phyloP scores from a whole-genome alignment of 2,113 vertebrate genomes.

The Serilophus lunatus region DNA sequence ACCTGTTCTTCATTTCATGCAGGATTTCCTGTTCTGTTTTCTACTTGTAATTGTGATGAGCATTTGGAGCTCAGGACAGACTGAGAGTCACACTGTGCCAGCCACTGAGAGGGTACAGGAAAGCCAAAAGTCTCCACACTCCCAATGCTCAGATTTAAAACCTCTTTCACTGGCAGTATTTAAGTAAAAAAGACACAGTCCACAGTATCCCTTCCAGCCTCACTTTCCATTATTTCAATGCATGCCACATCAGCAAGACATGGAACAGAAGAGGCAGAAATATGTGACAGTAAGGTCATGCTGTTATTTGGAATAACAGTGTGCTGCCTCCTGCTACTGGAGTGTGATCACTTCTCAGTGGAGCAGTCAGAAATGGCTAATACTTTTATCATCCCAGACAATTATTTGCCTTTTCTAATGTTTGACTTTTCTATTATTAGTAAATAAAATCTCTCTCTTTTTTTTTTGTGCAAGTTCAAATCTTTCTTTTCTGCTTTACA shows the following conservation, averaged over 20 bases:
- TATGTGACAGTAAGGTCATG: background rate
- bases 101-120: background rate
- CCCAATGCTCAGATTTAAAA: background rate
- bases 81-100: background rate
- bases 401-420: background rate
- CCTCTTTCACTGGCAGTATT: background rate
- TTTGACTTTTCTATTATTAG: background rate
- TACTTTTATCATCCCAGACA: background rate
- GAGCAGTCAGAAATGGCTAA: background rate
- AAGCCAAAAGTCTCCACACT: background rate
- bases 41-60: background rate
- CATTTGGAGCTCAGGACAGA: background rate
- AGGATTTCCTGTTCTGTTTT: background rate
- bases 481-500: background rate
- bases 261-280: background rate
- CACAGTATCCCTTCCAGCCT: background rate
- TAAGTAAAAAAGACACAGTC: background rate
- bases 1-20: background rate
- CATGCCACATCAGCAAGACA: background rate
- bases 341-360: background rate
- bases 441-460: background rate
- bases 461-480: background rate
- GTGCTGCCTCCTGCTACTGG: background rate
- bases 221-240: background rate
- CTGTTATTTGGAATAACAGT: background rate